Conservation (phyloP, 2,113 vertebrate species). For the Octodon degus region DNA sequence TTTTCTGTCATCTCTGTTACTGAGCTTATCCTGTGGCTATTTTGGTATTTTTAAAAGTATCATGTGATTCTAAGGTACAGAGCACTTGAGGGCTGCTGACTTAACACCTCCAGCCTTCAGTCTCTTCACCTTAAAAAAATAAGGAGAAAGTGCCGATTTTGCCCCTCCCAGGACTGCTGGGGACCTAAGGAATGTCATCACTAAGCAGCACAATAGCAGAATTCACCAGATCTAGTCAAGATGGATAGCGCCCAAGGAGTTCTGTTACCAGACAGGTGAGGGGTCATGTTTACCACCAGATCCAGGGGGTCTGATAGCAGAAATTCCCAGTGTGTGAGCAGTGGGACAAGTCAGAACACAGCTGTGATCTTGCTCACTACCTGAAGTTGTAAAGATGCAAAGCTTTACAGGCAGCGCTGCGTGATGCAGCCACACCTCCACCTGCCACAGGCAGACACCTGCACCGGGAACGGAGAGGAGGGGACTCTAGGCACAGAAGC, state of each 20-base stretch:
- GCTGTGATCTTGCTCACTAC: neutral
- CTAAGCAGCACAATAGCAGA: neutral
- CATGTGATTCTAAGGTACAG: neutral
- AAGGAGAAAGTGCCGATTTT: neutral
- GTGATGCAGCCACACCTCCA: neutral
- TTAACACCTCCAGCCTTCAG: neutral
- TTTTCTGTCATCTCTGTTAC: neutral
- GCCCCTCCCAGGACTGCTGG: neutral
- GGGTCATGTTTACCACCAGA: neutral
- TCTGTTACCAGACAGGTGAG: neutral
- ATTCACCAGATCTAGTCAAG: too few relatives aligned
- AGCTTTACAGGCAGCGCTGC: neutral
- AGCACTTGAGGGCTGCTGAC: neutral
- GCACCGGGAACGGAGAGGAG: neutral
- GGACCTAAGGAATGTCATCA: neutral
- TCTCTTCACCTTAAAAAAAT: neutral
- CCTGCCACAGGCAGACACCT: neutral
- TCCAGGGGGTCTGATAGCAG: neutral
- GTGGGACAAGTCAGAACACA: neutral
- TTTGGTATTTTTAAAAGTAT: neutral
- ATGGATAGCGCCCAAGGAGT: neutral
- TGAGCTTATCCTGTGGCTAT: neutral
- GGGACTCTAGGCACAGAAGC: neutral
- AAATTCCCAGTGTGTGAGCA: neutral
- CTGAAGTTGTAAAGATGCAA: neutral